Base-by-base conservation (phyloP, 2,888 invertebrate species). In the Xestia c-nigrum region DNA sequence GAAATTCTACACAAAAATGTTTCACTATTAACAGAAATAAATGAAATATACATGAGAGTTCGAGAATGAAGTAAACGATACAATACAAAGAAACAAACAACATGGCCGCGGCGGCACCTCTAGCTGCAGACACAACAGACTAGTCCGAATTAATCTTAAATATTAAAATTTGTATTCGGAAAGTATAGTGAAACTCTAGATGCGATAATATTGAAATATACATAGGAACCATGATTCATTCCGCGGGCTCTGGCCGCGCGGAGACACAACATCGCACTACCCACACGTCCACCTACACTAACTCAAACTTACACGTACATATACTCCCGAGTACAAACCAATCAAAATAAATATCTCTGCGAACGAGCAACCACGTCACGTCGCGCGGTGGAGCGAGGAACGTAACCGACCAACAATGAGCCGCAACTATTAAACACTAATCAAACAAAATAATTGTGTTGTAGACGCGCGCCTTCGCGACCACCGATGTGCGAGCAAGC, bases 141-240 rank as follows among this genome's bases (percentile, higher is more conserved):
- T 95, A 94, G 94, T 95, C 96, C 96, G 96, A 96, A 96, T 96
- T 89, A 96, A 96, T 96, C 96, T 96, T 96, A 96, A 96, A 96
- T 96, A 96, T 96, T 96, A 96, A 96, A 96, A 96, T 96, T 96
- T 96, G 96, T 96, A 94, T 96, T 96, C 96, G 96, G 96, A 96
- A 96, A 96, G 96, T 96, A 96, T 95, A 96, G 95, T 96, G 96
- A 96, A 96, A 96, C 96, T 96, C 95, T 96, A 96, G 96, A 96
- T 96, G 96, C 96, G 96, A 95, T 95, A 96, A 96, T 96, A 96
- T 96, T 97, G 97, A 97, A 96, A 97, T 97, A 96, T 97, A 97
- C 96, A 97, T 97, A 97, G 97, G 97, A 97, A 97, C 97, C 97
- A 97, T 97, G 96, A 96, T 96, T 96, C 95, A 92, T 94, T 93